These are phyloP conservation scores for Corapipo altera DNA, from an alignment of 2,113 vertebrate species.

Conservation along the genomic window DNA sequence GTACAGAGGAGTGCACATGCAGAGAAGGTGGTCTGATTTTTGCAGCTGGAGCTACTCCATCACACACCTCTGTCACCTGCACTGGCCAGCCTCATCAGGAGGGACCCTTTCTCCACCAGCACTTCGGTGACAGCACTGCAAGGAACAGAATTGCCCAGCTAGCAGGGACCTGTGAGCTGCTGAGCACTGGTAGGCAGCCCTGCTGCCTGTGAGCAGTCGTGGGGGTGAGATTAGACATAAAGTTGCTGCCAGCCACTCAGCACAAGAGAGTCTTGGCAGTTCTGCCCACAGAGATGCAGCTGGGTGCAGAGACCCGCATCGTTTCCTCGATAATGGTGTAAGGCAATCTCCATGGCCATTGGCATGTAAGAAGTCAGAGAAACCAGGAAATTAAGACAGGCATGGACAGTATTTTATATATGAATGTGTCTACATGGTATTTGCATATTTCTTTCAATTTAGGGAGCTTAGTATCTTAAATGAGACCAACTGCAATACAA, in stretches of 20 bases:
- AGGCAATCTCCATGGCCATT: rapidly evolving
- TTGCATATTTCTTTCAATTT: background rate
- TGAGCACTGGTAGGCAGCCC: background rate
- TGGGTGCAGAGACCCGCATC: background rate
- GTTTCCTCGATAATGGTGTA: background rate
- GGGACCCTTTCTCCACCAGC: background rate
- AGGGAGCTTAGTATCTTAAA: background rate
- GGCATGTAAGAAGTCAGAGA: background rate
- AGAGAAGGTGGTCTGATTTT: background rate
- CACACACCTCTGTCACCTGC: background rate
- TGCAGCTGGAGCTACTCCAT: background rate
- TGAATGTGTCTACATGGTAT: background rate
- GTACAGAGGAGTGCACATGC: background rate
- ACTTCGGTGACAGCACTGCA: rapidly evolving
- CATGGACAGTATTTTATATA: background rate
- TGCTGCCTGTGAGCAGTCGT: rapidly evolving
- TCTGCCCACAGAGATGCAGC: background rate
- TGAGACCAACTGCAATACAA: background rate
- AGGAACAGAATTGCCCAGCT: background rate
- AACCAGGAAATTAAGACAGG: background rate
- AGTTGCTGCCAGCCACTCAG: background rate
- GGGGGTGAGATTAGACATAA: rapidly evolving
- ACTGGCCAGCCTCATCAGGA: rapidly evolving
- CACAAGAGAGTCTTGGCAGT: background rate
- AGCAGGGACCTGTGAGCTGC: rapidly evolving